A percentile compares a stretch with the other conserved stretches of the same genome.
phyloP scores from a whole-genome alignment of 2,113 vertebrate genomes.

The Procapra przewalskii region DNA sequence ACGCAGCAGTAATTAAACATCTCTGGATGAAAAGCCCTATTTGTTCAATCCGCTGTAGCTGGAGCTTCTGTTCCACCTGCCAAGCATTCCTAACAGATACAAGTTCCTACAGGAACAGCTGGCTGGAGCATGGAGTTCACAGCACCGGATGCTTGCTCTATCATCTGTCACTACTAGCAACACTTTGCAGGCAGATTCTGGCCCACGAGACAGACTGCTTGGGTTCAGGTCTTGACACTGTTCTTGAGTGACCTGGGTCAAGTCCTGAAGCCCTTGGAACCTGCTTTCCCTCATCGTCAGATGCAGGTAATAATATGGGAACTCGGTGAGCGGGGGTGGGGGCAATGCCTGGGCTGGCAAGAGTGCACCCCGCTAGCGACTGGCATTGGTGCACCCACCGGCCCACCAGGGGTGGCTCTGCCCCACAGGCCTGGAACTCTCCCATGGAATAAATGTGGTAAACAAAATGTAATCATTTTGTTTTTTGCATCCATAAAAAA shows the following conservation, averaged over 20 bases:
- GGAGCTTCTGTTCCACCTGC: neutral
- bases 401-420: rapidly evolving
- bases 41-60: neutral
- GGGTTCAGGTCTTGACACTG: neutral
- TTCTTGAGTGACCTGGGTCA: neutral
- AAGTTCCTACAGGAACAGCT: neutral
- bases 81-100: neutral
- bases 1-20: neutral
- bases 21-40: neutral
- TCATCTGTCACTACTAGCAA: neutral
- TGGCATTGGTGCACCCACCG: rapidly evolving
- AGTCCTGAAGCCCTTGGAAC: neutral
- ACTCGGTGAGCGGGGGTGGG: rapidly evolving
- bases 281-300: neutral
- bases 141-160: neutral
- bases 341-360: neutral
- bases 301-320: rapidly evolving
- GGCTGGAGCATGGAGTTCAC: neutral
- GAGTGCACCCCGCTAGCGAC: rapidly evolving
- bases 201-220: neutral
- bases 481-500: neutral
- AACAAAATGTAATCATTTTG: neutral
- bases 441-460: neutral
- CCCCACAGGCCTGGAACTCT: neutral
- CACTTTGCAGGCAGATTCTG: neutral